Evolutionary conservation across 2,113 vertebrate species (phyloP).

Genomic region (Anoplopoma fimbria): DNA sequence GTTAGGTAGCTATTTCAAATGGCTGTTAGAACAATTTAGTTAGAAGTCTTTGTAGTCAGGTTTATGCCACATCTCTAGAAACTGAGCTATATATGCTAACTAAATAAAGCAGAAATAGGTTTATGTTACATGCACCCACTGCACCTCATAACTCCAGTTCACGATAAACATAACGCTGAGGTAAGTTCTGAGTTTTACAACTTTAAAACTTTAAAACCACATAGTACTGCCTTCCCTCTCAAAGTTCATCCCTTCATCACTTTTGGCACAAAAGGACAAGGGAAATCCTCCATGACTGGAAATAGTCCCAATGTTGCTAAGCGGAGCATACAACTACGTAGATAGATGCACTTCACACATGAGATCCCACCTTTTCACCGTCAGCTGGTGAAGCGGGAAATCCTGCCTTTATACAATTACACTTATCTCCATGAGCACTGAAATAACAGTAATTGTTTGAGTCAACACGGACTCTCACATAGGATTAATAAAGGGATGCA

Average conservation of each 20-base stretch:
- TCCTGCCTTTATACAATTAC: constrained; percentile 65
- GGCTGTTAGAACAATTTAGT: no score
- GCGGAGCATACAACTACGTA: constrained; percentile 33
- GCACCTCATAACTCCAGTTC: not conserved
- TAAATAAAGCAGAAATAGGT: constrained; percentile 21
- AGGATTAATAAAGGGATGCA: constrained; percentile 16
- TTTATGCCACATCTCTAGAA: not conserved
- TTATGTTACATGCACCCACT: not conserved
- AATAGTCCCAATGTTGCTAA: constrained; percentile 47
- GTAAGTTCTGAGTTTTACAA: constrained; percentile 3
- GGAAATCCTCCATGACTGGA: constrained; percentile 54
- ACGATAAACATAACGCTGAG: not conserved
- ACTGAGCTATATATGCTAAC: no score
- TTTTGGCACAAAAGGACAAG: constrained; percentile 23
- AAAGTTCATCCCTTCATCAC: not conserved
- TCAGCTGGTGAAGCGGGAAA: constrained; percentile 41
- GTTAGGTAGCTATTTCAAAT: not conserved
- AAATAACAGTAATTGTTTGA: constrained; percentile 36
- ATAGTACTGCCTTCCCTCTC: not conserved
- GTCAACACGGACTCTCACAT: constrained; percentile 21
- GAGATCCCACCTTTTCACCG: constrained; percentile 3
- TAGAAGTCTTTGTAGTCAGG: not conserved
- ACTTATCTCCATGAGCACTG: constrained; percentile 50
- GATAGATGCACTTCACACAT: constrained; percentile 48
- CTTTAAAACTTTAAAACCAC: constrained; percentile 24